These are phyloP conservation scores for Sylvietta virens DNA, from an alignment of 2,113 vertebrate genomes.

Conservation along the genomic window DNA sequence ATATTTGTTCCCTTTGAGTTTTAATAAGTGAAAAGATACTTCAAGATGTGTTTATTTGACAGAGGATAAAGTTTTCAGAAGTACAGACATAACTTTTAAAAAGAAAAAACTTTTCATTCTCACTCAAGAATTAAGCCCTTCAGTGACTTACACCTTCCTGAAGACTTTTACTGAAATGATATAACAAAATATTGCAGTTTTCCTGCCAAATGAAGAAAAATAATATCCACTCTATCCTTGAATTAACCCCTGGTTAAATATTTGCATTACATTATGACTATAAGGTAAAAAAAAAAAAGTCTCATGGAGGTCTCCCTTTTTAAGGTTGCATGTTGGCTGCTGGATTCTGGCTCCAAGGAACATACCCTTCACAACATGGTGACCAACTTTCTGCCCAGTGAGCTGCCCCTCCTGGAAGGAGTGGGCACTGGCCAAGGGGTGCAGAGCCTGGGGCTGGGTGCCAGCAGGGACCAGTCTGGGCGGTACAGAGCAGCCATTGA, in stretches of 20 bases:
- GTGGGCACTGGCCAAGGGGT: conserved; percentile 72
- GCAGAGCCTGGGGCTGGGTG: conserved; percentile 78
- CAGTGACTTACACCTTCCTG: not conserved
- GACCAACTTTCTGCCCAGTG: conserved; percentile 81
- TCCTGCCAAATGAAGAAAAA: not conserved
- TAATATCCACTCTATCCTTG: not conserved
- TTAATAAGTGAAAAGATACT: not conserved
- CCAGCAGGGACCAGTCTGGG: conserved; percentile 72
- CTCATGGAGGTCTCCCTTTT: not conserved
- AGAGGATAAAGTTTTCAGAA: not conserved
- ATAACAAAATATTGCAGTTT: not conserved
- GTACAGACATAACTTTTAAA: not conserved
- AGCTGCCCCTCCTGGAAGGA: conserved; percentile 84
- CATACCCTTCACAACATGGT: conserved; percentile 90
- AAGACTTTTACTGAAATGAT: not conserved
- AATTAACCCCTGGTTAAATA: not conserved
- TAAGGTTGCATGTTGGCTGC: conserved; percentile 92
- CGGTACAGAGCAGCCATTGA: conserved; percentile 84
- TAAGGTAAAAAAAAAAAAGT: not conserved
- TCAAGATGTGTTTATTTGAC: not conserved
- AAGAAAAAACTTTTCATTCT: not conserved
- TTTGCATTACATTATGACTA: not conserved
- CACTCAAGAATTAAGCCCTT: not conserved
- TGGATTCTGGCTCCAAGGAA: conserved; percentile 87
- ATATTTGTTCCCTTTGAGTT: not conserved